phyloP scores from a whole-genome alignment of 2,888 invertebrate genomes.

The Eupithecia vulgata region DNA sequence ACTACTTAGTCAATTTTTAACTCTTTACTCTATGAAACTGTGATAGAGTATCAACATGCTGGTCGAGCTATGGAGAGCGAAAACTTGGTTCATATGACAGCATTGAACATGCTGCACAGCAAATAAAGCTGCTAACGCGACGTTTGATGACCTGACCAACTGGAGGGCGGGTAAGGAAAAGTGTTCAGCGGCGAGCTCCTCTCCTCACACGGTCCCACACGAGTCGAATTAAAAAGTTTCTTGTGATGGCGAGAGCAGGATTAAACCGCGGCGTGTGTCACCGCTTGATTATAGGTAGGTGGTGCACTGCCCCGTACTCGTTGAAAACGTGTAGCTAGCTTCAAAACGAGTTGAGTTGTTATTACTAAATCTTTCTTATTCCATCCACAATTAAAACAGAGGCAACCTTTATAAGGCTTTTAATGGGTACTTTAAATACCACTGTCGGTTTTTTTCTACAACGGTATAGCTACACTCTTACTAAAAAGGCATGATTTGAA shows the following conservation, averaged over 20 bases:
- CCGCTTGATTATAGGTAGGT: slow-evolving; percentile 17
- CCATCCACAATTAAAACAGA: too few species aligned
- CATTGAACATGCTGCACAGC: background rate
- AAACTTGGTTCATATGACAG: background rate
- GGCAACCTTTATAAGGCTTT: background rate
- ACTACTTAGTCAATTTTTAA: too few species aligned
- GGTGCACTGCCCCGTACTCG: background rate
- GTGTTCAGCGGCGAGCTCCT: background rate
- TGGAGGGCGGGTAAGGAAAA: background rate
- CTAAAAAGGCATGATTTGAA: background rate
- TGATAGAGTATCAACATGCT: background rate
- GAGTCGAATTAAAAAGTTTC: slow-evolving; percentile 61
- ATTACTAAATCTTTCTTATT: background rate
- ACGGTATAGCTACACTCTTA: background rate
- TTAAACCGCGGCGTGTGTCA: slow-evolving; percentile 52
- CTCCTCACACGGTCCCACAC: slow-evolving; percentile 35
- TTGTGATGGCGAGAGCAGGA: slow-evolving; percentile 43
- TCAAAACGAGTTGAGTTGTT: background rate
- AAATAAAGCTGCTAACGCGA: background rate
- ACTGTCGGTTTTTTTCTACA: too few species aligned
- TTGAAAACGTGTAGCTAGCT: background rate
- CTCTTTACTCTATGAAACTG: background rate
- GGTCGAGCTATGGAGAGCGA: background rate
- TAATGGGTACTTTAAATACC: too few species aligned
- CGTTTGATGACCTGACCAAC: background rate